phyloP scores from a whole-genome alignment of 2,888 invertebrate genomes.

The Scaeva pyrastri region DNA sequence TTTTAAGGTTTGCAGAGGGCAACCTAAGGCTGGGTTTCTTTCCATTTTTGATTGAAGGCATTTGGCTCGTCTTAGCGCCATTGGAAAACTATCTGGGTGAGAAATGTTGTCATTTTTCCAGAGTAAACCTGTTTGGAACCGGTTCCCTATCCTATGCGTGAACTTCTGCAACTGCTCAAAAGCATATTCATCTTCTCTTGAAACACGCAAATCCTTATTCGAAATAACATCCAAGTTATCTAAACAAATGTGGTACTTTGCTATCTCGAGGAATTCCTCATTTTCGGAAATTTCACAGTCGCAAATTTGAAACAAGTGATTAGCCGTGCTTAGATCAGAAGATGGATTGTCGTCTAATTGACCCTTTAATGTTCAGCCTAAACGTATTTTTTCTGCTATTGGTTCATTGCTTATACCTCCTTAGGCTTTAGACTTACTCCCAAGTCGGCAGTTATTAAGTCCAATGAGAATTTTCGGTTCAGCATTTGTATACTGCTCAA shows the following conservation, averaged over 20 bases:
- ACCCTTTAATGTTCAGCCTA: background rate
- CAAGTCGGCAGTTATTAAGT: background rate
- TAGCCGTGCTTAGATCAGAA: background rate
- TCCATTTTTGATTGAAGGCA: slow-evolving; percentile 24
- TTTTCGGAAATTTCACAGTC: slow-evolving; percentile 39
- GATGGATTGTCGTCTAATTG: background rate
- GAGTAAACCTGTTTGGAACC: slow-evolving; percentile 20
- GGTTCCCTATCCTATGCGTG: slow-evolving; percentile 3
- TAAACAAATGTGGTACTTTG: slow-evolving; percentile 52
- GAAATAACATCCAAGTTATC: slow-evolving; percentile 57
- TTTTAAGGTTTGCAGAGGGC: slow-evolving; percentile 31
- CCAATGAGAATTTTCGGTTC: too few species aligned
- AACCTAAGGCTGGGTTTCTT: slow-evolving; percentile 20
- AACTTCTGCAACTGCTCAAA: slow-evolving; percentile 13
- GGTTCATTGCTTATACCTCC: slow-evolving; percentile 7
- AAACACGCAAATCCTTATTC: slow-evolving; percentile 3
- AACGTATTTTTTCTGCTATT: background rate
- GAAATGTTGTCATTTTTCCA: background rate
- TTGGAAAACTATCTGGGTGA: slow-evolving; percentile 15
- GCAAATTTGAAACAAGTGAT: slow-evolving; percentile 41
- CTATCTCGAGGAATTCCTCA: slow-evolving; percentile 33
- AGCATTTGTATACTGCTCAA: background rate
- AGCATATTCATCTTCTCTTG: slow-evolving; percentile 11
- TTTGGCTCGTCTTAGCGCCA: slow-evolving; percentile 8
- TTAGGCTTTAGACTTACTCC: slow-evolving; percentile 9